Evolutionary conservation across 2,113 vertebrate genomes (phyloP), one percentile per base, ranked within the genome.

Genomic region (Arothron firmamentum): DNA sequence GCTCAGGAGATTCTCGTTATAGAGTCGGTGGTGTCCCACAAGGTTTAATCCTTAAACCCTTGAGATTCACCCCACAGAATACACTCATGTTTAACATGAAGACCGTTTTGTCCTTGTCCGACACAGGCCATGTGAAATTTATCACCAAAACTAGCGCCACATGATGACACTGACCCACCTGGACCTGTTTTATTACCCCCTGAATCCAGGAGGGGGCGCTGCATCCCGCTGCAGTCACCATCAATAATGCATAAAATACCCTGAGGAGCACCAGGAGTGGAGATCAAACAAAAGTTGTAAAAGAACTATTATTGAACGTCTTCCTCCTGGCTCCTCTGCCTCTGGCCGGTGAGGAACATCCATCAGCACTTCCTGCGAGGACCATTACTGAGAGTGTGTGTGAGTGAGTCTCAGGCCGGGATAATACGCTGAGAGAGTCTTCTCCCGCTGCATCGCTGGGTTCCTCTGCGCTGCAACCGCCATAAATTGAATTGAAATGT

Each of bases 281-380:
- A 21, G 12, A 42, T 34, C 51, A 52, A 64, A 25, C 4, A 53
- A 2, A 18, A 23, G 23, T 28, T 59, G 54, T 42, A n/a, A 52
- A 23, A 28, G 17, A 38, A 9, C 1, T 7, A 8, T 31, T 31
- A 31, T 31, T 31, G 28, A 8, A 31, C 28, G 28, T 31, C 34
- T 38, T 38, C 34, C 34, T 38, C 34, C 34, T 11, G 34, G 1
- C 23, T 43, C n/a, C 25, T 50, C 48, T 11, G 28, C 31, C 14
- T 47, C 21, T 55, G 5, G 34, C 34, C 34, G 34, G 34, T 38
- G 34, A 38, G 34, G 34, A 38, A 38, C 34, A 78, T 78, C 63
- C 60, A 70, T 79, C 67, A 70, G 61, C 54, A 51, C 76, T 77
- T 74, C 78, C 70, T 78, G 68, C 72, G 60, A 41, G 19, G 28